Evolutionary conservation across 1,140 invertebrate genomes (phyloP).

Genomic region (Formica exsecta): DNA sequence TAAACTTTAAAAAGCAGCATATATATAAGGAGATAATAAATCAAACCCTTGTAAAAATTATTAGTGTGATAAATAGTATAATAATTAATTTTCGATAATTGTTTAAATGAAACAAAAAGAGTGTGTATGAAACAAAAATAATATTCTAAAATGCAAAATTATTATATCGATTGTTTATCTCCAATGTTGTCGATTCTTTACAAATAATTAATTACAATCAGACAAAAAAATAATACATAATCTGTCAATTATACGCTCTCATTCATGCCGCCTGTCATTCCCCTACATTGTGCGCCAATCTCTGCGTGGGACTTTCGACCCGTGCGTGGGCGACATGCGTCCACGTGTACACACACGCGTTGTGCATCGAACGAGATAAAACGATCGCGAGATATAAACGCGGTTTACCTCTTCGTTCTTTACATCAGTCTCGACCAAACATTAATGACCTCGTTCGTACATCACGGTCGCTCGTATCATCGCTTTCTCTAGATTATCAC

Average conservation of each 20-base stretch:
- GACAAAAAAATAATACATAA: conserved; percentile 24
- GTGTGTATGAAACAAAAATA: neutral
- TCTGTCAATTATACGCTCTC: conserved; percentile 47
- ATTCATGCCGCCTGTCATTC: conserved; percentile 45
- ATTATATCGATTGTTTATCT: neutral
- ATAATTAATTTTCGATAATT: neutral
- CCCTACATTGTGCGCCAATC: conserved; percentile 54
- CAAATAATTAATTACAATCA: neutral
- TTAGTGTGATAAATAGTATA: neutral
- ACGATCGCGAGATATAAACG: neutral
- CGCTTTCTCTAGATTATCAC: neutral
- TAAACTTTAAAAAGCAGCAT: neutral
- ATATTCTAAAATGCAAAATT: neutral
- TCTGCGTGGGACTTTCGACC: conserved; percentile 71
- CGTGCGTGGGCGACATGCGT: conserved; percentile 64
- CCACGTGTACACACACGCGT: conserved; percentile 22
- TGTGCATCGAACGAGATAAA: conserved; percentile 40
- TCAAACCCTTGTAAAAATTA: neutral
- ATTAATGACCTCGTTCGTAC: conserved; percentile 26
- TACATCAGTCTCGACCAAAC: neutral
- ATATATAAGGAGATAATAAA: neutral
- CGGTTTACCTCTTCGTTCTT: conserved; percentile 34
- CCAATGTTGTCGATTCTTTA: neutral
- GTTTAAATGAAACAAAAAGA: neutral
- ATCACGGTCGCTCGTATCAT: conserved; percentile 7